A percentile compares a stretch with the other conserved stretches of the same genome.
Evolutionary conservation across 2,113 vertebrate species (phyloP).

Genomic region (Pelobates fuscus): DNA sequence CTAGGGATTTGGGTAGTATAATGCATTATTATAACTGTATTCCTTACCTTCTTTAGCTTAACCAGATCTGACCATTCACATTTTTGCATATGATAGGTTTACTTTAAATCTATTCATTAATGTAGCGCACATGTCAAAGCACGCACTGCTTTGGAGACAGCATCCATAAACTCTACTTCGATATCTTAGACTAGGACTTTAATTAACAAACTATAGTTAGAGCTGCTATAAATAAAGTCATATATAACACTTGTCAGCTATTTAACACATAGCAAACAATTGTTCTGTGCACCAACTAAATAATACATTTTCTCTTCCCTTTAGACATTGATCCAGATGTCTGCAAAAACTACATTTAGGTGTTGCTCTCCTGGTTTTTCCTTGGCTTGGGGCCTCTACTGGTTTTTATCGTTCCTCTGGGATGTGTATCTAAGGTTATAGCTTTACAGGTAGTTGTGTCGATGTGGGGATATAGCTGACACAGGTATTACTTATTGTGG

Average conservation of each 20-base stretch:
- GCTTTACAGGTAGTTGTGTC: background rate
- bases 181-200: background rate
- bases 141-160: background rate
- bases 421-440: background rate
- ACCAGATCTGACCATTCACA: no score
- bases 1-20: no score
- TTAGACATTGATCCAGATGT: background rate
- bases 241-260: background rate
- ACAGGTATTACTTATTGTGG: background rate
- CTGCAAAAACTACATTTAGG: background rate
- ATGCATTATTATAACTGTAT: no score
- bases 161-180: background rate
- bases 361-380: background rate
- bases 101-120: background rate
- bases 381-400: background rate
- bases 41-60: no score
- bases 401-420: background rate
- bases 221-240: background rate
- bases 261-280: background rate
- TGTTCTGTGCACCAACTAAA: background rate
- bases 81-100: no score
- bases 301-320: background rate
- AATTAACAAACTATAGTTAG: background rate
- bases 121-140: background rate
- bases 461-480: background rate